Evolutionary conservation across 2,888 invertebrate genomes (phyloP).

Genomic region (Dryococelus australis): DNA sequence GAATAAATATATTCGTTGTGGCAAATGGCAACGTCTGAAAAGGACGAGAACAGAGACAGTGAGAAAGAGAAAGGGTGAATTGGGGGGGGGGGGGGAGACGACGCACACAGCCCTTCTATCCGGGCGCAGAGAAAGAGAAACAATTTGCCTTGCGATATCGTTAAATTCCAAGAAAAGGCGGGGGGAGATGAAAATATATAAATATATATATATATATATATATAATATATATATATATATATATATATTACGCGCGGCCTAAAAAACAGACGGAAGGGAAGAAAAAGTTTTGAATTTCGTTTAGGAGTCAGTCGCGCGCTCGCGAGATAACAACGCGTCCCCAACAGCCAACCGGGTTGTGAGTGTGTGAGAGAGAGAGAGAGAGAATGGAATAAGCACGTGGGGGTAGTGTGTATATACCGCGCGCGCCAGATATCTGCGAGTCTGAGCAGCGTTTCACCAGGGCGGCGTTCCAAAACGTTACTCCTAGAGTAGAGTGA

Average conservation of each 20-base stretch:
- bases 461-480: too few relatives aligned
- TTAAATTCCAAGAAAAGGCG: not conserved
- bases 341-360: not conserved
- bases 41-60: too few relatives aligned
- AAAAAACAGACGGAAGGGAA: not conserved
- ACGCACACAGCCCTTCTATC: not conserved
- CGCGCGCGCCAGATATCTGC: too few relatives aligned
- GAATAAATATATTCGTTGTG: not conserved
- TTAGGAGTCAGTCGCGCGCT: not conserved
- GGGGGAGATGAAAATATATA: not conserved
- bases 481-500: too few relatives aligned
- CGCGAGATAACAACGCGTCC: not conserved
- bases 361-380: too few relatives aligned
- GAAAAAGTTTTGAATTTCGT: slow-evolving; percentile 13
- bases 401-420: too few relatives aligned
- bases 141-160: not conserved
- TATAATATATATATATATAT: not conserved
- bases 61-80: too few relatives aligned
- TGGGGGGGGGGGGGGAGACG: not conserved
- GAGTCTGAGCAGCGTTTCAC: too few relatives aligned
- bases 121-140: not conserved
- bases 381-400: too few relatives aligned
- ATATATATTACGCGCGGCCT: not conserved
- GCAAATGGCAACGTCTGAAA: not conserved
- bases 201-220: not conserved